Percentiles rank a stretch among this genome's conserved stretches.
Conservation (phyloP, 2,113 vertebrate genomes). For the Catharus minimus region DNA sequence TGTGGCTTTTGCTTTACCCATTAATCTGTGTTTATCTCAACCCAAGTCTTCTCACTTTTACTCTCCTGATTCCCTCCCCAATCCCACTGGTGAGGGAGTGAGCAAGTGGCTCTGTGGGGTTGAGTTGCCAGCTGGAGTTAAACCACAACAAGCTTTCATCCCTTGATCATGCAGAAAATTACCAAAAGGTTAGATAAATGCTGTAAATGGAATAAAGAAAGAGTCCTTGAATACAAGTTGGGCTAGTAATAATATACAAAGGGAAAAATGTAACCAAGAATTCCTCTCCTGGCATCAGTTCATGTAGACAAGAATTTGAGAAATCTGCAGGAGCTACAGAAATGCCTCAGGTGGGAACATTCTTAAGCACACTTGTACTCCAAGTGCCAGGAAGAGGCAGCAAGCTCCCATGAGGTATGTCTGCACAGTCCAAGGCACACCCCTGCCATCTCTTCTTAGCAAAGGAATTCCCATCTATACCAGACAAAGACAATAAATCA, state of each 20-base stretch:
- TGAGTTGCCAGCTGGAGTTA: neutral
- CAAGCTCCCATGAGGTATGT: neutral
- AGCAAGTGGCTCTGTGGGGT: neutral
- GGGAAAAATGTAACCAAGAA: neutral
- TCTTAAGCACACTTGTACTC: neutral
- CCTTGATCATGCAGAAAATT: neutral
- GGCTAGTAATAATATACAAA: neutral
- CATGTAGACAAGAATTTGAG: neutral
- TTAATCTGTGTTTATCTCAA: neutral
- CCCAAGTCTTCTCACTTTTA: neutral
- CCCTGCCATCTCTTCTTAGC: neutral
- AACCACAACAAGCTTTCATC: neutral
- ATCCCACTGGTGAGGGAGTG: rapidly evolving
- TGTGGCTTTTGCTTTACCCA: neutral
- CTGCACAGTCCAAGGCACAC: neutral
- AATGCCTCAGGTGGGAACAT: neutral
- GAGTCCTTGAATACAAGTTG: neutral
- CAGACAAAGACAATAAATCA: neutral
- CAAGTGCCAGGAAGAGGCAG: neutral
- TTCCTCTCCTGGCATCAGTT: neutral
- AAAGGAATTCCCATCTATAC: neutral
- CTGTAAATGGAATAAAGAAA: neutral
- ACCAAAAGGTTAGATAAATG: neutral
- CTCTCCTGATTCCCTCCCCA: neutral
- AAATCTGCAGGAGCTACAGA: neutral